A percentile compares a stretch with the other conserved stretches of the same genome.
phyloP scores from a whole-genome alignment of 2,888 invertebrate species.

The Saturnia pavonia region DNA sequence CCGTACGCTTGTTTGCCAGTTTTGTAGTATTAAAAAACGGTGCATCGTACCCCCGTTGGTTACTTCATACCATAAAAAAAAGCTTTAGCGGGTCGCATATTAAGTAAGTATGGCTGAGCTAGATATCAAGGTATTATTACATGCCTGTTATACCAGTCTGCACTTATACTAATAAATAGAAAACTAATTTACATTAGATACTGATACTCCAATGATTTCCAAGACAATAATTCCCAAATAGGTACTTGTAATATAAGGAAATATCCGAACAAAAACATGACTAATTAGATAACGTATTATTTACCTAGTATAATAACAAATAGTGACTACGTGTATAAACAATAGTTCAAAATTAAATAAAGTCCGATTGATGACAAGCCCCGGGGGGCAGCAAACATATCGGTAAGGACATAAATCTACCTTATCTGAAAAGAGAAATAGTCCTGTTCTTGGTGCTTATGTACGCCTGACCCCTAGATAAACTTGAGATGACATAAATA shows the following conservation, averaged over 20 bases:
- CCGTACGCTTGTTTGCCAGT: too few relatives aligned
- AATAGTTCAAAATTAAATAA: slow-evolving; percentile 4
- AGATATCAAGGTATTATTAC: too few relatives aligned
- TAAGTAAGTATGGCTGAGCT: too few relatives aligned
- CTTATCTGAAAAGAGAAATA: slow-evolving; percentile 55
- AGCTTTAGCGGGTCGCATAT: too few relatives aligned
- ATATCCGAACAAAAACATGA: slow-evolving; percentile 14
- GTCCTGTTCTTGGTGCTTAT: slow-evolving; percentile 62
- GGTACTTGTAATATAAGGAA: slow-evolving; percentile 8
- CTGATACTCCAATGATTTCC: background rate
- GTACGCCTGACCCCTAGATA: slow-evolving; percentile 69
- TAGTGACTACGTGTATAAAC: background rate
- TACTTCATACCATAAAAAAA: too few relatives aligned
- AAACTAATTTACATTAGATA: background rate
- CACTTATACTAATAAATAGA: too few relatives aligned
- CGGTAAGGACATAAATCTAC: slow-evolving; percentile 52
- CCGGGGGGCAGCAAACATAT: slow-evolving; percentile 31
- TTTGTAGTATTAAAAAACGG: too few relatives aligned
- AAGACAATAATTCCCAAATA: slow-evolving; percentile 8
- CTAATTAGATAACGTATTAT: slow-evolving; percentile 9
- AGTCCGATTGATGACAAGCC: slow-evolving; percentile 13
- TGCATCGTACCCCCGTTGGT: too few relatives aligned
- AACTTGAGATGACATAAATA: slow-evolving; percentile 77
- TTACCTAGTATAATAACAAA: slow-evolving; percentile 9
- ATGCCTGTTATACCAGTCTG: too few relatives aligned